phyloP scores from a whole-genome alignment of 2,113 vertebrate genomes.

The Paramisgurnus dabryanus region DNA sequence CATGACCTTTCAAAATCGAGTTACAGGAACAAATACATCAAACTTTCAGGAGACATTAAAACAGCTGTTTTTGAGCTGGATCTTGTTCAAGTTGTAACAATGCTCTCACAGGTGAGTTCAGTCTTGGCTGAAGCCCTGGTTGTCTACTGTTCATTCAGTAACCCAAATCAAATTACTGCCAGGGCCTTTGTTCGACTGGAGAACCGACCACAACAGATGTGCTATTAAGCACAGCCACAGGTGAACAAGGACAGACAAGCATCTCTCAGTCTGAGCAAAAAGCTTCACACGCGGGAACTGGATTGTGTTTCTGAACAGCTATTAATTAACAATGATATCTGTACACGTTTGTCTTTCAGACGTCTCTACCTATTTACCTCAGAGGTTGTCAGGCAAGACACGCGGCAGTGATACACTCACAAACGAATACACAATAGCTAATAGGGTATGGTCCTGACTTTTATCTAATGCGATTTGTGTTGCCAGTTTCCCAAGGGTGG shows the following conservation, averaged over 20 bases:
- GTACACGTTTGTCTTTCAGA: background rate
- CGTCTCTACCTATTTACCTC: background rate
- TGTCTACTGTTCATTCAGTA: conserved; percentile 35
- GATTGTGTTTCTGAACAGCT: conserved; percentile 49
- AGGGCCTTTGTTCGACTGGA: conserved; percentile 48
- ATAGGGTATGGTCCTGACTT: conserved; percentile 12
- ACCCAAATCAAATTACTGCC: conserved; percentile 63
- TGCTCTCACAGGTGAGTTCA: conserved; percentile 51
- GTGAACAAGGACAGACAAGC: conserved; percentile 61
- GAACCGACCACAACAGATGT: conserved; percentile 60
- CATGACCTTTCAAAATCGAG: too few species aligned
- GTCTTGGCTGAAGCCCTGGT: conserved; percentile 25
- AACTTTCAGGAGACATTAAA: conserved; percentile 31
- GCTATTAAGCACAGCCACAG: conserved; percentile 63
- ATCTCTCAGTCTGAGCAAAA: conserved; percentile 59
- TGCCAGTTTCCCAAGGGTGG: conserved; percentile 29
- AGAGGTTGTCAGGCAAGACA: background rate
- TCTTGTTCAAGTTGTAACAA: conserved; percentile 20
- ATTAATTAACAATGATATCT: conserved; percentile 59
- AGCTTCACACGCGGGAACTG: conserved; percentile 50
- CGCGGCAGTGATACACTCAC: background rate
- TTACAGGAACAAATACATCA: conserved; percentile 15
- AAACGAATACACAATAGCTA: background rate
- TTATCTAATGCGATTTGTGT: conserved; percentile 21
- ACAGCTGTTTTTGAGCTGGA: conserved; percentile 36